These are phyloP conservation scores for Steromphala cineraria DNA, from an alignment of 2,888 invertebrate species.

Conservation along the genomic window DNA sequence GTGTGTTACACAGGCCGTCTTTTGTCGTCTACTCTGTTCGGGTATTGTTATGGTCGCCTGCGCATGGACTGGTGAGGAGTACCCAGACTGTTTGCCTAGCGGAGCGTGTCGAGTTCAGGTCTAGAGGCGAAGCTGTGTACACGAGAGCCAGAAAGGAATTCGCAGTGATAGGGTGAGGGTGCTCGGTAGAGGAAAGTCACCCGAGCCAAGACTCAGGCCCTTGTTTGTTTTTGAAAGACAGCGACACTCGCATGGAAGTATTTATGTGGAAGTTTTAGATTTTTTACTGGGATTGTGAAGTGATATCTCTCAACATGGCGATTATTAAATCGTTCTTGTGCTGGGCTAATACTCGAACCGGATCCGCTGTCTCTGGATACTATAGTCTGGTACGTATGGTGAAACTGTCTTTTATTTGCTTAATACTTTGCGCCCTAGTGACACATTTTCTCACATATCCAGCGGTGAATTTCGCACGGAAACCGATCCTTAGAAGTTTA, in stretches of 20 bases:
- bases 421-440: too few species aligned
- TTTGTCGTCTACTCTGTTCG: slow-evolving; percentile 8
- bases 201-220: not conserved
- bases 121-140: not conserved
- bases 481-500: too few species aligned
- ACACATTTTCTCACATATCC: too few species aligned
- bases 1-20: not conserved
- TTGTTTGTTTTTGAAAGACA: not conserved
- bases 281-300: not conserved
- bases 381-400: slow-evolving; percentile 40
- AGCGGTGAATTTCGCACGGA: too few species aligned
- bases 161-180: not conserved
- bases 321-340: slow-evolving; percentile 40
- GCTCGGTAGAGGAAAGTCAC: too few species aligned
- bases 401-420: not conserved
- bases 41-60: not conserved
- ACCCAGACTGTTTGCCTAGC: not conserved
- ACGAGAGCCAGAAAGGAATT: not conserved
- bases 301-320: slow-evolving; percentile 31
- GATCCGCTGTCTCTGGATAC: slow-evolving; percentile 40
- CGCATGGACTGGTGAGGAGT: not conserved
- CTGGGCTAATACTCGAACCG: slow-evolving; percentile 41
- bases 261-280: not conserved
- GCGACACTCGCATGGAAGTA: not conserved
- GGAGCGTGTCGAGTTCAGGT: not conserved